Base-by-base conservation (phyloP, 2,888 invertebrate genomes). In the Patella pellucida region DNA sequence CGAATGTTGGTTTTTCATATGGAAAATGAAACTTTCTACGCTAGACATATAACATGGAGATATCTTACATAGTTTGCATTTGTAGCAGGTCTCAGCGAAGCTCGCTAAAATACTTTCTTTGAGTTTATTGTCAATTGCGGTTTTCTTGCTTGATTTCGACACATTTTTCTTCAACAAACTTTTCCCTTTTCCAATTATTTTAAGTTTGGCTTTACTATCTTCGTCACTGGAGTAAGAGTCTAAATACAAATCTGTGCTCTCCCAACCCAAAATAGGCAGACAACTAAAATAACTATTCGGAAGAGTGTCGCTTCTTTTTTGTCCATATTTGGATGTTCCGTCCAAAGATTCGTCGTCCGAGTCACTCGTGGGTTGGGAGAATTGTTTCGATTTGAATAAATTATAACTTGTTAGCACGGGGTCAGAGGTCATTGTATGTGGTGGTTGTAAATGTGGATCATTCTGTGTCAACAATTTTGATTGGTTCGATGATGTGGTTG, bases 21-120 rank as follows among this genome's bases (percentile, higher is more conserved):
- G 88, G 23, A 76, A 68, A 0, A 85, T 69, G 77, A 88, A 88
- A 71, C 82, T 85, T 9, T 81, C 81, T 72, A 83, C 81, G 1
- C 86, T 86, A 1, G 86, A 85, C 23, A 87, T 69, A 62, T 62
- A 62, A 62, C 62, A 85, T 3, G 88, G 86, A 71, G 86, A 75
- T 9, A 83, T 80, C 3, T 83, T 85, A 72, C 88, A 88, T 27
- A 88, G 75, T 3, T 84, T 84, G 75, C 88, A 88, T 69, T 88
- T 88, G 81, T 87, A 87, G n/a, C 87, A 77, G 31, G 86, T 79
- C 76, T 87, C 86, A 0, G 88, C 86, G 81, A 85, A 86, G 23
- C 62, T 62, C 12, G 62, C 23, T 62, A 62, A 62, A 23, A 62
- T 62, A 23, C 19, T 23, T 23, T 62, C 62, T 62, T 62, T 62